phyloP scores from a whole-genome alignment of 30 jellyfish, hydroid and myxozoan genomes.

The Pelagia noctiluca region DNA sequence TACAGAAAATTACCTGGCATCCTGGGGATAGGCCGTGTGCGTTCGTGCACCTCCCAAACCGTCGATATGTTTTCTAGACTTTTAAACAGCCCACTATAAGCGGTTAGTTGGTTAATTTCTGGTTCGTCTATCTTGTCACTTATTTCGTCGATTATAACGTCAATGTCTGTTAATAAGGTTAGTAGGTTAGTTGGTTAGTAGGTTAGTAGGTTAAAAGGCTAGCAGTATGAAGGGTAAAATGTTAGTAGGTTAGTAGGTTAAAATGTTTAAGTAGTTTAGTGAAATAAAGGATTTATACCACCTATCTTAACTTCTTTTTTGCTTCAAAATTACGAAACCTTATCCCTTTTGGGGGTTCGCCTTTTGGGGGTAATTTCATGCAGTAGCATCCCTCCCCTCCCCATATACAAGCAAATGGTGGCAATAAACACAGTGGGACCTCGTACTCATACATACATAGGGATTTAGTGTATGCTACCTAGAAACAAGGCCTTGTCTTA shows the following conservation, averaged over 20 bases:
- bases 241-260: background rate
- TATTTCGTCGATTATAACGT: slow-evolving; percentile 73
- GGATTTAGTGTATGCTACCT: too few relatives aligned
- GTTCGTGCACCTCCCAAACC: slow-evolving; percentile 70
- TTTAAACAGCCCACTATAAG: slow-evolving; percentile 36
- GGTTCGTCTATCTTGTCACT: slow-evolving; percentile 67
- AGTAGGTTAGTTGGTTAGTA: slow-evolving; percentile 13
- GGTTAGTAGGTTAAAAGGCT: background rate
- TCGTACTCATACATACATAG: too few relatives aligned
- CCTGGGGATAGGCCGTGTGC: slow-evolving; percentile 61
- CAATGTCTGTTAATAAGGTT: slow-evolving; percentile 68
- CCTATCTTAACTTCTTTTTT: too few relatives aligned
- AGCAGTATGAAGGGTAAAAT: background rate
- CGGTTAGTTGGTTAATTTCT: slow-evolving; percentile 42
- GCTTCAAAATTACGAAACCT: too few relatives aligned
- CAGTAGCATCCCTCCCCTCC: too few relatives aligned
- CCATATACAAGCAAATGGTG: too few relatives aligned
- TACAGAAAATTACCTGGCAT: slow-evolving; percentile 37
- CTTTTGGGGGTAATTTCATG: too few relatives aligned
- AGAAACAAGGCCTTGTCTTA: too few relatives aligned
- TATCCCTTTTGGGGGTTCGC: too few relatives aligned
- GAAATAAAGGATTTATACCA: background rate
- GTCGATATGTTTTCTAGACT: slow-evolving; percentile 65
- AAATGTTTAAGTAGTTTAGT: background rate
- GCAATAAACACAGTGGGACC: too few relatives aligned